Conservation (phyloP, 2,113 vertebrate species). For the Crotalus helleri region DNA sequence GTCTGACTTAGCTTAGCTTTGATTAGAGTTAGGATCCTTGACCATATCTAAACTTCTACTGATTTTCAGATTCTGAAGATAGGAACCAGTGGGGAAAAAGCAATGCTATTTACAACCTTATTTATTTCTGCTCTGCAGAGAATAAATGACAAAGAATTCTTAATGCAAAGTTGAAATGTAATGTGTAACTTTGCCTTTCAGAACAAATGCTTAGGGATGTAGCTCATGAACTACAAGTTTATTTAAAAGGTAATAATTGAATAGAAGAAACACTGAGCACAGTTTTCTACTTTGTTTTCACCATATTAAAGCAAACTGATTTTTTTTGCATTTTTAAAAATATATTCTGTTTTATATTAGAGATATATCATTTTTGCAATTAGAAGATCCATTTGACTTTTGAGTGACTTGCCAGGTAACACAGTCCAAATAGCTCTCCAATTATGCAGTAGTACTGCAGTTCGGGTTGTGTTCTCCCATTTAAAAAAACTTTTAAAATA, state of each 20-base stretch:
- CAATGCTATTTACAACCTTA: background rate
- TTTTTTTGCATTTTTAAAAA: background rate
- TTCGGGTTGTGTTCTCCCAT: background rate
- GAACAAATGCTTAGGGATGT: background rate
- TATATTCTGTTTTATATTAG: background rate
- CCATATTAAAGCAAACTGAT: background rate
- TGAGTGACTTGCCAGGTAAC: background rate
- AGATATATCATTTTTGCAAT: background rate
- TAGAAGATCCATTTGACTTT: background rate
- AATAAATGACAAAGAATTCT: background rate
- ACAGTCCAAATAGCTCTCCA: background rate
- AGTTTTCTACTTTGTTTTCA: background rate
- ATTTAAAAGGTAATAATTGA: background rate
- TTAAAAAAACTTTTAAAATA: background rate
- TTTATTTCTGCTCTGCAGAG: background rate
- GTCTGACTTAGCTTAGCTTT: background rate
- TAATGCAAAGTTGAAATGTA: background rate
- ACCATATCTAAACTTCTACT: background rate
- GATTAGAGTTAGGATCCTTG: background rate
- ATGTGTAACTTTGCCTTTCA: background rate
- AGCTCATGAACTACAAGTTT: background rate
- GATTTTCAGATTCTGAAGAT: background rate
- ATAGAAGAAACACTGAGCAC: background rate
- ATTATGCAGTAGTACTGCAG: background rate
- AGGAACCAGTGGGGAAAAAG: background rate